These are phyloP conservation scores for Drosophila prolongata DNA, from an alignment of 2,888 invertebrate genomes.

Conservation along the genomic window DNA sequence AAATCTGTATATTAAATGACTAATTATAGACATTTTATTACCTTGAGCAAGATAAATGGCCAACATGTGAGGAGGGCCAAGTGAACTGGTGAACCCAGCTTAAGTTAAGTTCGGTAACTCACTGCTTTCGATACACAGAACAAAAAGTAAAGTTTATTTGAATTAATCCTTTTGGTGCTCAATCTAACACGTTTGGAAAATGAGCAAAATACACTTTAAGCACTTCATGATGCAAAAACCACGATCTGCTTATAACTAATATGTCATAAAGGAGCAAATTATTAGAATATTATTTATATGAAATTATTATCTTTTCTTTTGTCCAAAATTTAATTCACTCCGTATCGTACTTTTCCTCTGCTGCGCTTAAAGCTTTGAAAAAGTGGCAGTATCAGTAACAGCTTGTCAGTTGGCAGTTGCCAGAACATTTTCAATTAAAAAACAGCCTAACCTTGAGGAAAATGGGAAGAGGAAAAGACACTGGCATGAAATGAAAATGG, in stretches of 20 bases:
- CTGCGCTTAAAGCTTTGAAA: background rate
- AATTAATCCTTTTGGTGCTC: no score
- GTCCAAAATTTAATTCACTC: background rate
- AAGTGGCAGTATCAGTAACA: slow-evolving; percentile 44
- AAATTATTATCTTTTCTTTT: no score
- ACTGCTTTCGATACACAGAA: background rate
- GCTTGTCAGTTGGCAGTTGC: slow-evolving; percentile 48
- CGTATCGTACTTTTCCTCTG: background rate
- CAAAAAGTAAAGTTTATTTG: no score
- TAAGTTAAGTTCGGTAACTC: slow-evolving; percentile 13
- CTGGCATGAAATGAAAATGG: slow-evolving; percentile 68
- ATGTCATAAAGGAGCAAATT: no score
- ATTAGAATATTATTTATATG: no score
- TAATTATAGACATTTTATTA: slow-evolving; percentile 83
- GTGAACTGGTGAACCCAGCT: slow-evolving; percentile 27
- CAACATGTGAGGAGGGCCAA: slow-evolving; percentile 52
- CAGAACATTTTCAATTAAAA: slow-evolving; percentile 75
- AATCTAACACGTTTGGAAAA: no score
- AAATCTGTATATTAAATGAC: slow-evolving; percentile 83
- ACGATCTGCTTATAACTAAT: no score
- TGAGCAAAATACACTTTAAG: no score
- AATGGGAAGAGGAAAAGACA: slow-evolving; percentile 34
- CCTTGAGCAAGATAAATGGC: slow-evolving; percentile 81
- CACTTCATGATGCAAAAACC: no score
- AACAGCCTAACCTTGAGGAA: slow-evolving; percentile 67